Percentiles rank a stretch among this genome's conserved stretches.
phyloP scores from a whole-genome alignment of 2,888 invertebrate species.

The Clivina fossor region DNA sequence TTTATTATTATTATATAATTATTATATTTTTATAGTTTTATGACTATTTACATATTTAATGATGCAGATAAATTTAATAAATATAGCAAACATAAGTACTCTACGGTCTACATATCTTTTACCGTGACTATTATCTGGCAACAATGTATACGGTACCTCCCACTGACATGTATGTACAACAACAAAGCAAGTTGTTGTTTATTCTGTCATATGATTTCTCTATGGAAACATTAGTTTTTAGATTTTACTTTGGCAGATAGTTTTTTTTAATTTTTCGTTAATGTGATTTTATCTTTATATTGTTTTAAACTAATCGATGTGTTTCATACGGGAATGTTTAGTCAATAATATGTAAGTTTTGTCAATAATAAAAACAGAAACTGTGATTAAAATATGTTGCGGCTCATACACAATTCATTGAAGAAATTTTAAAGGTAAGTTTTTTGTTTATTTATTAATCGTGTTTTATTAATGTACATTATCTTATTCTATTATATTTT shows the following conservation, averaged over 20 bases:
- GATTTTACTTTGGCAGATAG: constrained; percentile 3
- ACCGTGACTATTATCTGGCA: too few relatives aligned
- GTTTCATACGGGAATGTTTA: constrained; percentile 11
- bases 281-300: constrained; percentile 2
- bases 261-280: not conserved
- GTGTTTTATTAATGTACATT: not conserved
- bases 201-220: constrained; percentile 16
- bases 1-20: too few relatives aligned
- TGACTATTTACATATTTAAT: too few relatives aligned
- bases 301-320: constrained; percentile 1
- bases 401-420: not conserved
- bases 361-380: constrained; percentile 11
- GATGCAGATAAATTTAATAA: too few relatives aligned
- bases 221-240: too few relatives aligned
- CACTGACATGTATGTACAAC: constrained; percentile 15
- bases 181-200: constrained; percentile 24
- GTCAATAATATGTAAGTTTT: constrained; percentile 24
- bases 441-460: not conserved
- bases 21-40: too few relatives aligned
- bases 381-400: constrained; percentile 16
- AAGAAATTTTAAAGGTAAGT: constrained; percentile 11
- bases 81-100: too few relatives aligned
- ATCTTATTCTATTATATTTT: not conserved
- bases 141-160: too few relatives aligned
- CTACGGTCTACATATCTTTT: too few relatives aligned